Evolutionary conservation across 2,113 vertebrate genomes (phyloP), one percentile per base, ranked within the genome.

Genomic region (Bubo bubo): DNA sequence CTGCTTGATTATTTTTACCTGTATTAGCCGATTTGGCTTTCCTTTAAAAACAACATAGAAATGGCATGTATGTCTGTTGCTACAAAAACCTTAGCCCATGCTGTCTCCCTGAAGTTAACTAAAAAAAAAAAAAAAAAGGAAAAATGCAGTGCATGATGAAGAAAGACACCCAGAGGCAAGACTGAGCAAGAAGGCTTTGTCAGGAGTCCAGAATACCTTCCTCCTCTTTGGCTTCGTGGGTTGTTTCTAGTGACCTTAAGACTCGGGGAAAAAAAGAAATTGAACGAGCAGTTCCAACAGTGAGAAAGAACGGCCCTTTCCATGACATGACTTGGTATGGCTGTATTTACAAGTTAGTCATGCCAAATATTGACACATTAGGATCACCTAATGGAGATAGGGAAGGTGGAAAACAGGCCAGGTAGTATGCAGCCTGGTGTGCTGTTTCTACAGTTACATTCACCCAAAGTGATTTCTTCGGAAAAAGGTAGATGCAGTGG

Each of bases 291-390:
- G 60, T 74, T 74, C 55, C 55, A 47, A 10, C 35, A 43, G 35
- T 8, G 56, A 45, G 68, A 62, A 73, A 76, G 74, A 79, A 53
- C 3, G 22, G 37, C 68, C 22, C 30, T 64, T 70, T 70, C n/a
- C 86, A 60, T 91, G 95, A 55, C 39, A 68, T 64, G 68, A 52
- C 93, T 68, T 76, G 88, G 72, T 88, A 67, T 60, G 47, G 86
- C 62, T 82, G 4, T 81, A 37, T 92, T 83, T 92, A 68, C 77
- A 64, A 39, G 58, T 76, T 79, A 93, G 80, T 86, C 81, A 91
- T 56, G 53, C 52, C 92, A 91, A 97, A 97, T 89, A 95, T 86
- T 95, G 93, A 89, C 92, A 79, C 35, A 26, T 41, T 55, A 50
- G 74, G 80, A 72, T 96, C 92, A 95, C 64, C 34, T 28, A 8